A percentile compares a stretch with the other conserved stretches of the same genome.
Evolutionary conservation across 2,113 vertebrate genomes (phyloP).

Genomic region (Pangasianodon gigas): DNA sequence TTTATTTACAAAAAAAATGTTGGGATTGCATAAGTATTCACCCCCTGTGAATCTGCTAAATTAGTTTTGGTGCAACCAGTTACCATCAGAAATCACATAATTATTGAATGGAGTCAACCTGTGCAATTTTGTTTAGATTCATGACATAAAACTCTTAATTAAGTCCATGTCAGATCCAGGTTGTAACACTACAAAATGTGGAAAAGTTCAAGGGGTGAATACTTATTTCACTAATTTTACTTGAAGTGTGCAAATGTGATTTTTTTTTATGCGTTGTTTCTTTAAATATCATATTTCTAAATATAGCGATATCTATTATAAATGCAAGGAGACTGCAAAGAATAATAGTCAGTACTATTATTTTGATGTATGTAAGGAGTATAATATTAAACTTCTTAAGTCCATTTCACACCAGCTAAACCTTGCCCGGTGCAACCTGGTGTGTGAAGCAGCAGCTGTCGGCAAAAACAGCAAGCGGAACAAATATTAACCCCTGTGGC

Average conservation of each 20-base stretch:
- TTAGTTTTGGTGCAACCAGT: not conserved
- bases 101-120: not conserved
- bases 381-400: not conserved
- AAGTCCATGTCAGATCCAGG: not conserved
- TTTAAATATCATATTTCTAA: not conserved
- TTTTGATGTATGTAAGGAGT: not conserved
- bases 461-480: constrained; percentile 40
- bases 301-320: not conserved
- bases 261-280: not conserved
- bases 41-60: not conserved
- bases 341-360: not conserved
- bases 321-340: not conserved
- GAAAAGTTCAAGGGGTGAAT: not conserved
- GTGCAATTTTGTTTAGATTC: not conserved
- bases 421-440: not conserved
- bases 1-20: not conserved
- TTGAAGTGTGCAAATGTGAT: not conserved
- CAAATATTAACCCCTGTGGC: constrained; percentile 36
- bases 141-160: not conserved
- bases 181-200: not conserved
- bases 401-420: constrained; percentile 25
- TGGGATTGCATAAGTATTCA: not conserved
- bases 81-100: not conserved
- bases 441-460: constrained; percentile 39
- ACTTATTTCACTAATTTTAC: not conserved